Evolutionary conservation across 2,888 invertebrate genomes (phyloP).

Genomic region (Phalera bucephala): DNA sequence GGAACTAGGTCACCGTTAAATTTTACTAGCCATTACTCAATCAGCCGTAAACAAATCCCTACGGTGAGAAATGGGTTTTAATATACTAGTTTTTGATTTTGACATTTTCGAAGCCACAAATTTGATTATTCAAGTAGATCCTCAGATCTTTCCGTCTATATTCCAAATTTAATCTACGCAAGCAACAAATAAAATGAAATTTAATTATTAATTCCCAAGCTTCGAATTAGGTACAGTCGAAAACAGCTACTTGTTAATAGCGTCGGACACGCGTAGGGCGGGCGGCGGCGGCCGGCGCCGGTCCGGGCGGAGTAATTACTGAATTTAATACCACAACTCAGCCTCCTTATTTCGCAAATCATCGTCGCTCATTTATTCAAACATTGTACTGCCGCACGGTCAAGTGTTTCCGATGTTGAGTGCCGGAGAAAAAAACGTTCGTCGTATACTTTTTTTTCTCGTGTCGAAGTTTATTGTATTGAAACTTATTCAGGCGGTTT

Average conservation of each 20-base stretch:
- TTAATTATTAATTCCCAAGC: slow-evolving; percentile 2
- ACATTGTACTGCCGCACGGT: slow-evolving; percentile 41
- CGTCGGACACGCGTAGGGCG: slow-evolving; percentile 17
- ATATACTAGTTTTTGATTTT: too few species aligned
- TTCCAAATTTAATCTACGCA: too few species aligned
- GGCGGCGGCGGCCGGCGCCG: slow-evolving; percentile 38
- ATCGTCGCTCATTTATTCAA: slow-evolving; percentile 69
- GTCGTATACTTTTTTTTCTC: slow-evolving; percentile 2
- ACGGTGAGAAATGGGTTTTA: too few species aligned
- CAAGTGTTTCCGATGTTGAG: slow-evolving; percentile 22
- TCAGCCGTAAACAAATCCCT: too few species aligned
- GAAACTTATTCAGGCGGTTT: slow-evolving; percentile 1
- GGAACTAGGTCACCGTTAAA: too few species aligned
- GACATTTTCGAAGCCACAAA: too few species aligned
- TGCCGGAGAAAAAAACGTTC: neutral
- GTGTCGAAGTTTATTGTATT: neutral
- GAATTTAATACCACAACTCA: slow-evolving; percentile 49
- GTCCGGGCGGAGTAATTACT: slow-evolving; percentile 56
- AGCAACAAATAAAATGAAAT: neutral
- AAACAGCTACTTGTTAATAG: slow-evolving; percentile 19
- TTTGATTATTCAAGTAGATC: too few species aligned
- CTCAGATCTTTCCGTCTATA: too few species aligned
- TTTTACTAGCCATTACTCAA: too few species aligned
- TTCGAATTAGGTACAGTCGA: slow-evolving; percentile 8
- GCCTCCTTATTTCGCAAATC: slow-evolving; percentile 74